These are phyloP conservation scores for Colossoma macropomum DNA, from an alignment of 2,113 vertebrate species.

Conservation along the genomic window DNA sequence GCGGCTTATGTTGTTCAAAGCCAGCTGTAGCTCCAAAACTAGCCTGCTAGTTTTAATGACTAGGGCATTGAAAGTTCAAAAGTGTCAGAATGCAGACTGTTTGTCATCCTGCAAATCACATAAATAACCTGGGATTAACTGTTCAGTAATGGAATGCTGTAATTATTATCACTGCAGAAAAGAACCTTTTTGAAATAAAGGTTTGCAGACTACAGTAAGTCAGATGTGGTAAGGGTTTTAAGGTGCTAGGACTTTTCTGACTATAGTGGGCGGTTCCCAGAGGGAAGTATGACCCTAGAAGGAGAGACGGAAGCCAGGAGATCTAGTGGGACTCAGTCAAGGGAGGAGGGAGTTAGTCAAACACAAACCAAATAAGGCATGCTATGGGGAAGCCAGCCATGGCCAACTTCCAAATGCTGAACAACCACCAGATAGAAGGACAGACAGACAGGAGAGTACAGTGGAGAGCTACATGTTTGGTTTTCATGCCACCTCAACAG, in stretches of 20 bases:
- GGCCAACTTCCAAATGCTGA: constrained; percentile 20
- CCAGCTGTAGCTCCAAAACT: not conserved
- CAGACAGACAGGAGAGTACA: not conserved
- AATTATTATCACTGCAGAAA: not conserved
- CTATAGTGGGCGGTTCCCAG: constrained; percentile 52
- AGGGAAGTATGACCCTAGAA: constrained; percentile 75
- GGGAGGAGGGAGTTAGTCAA: constrained; percentile 77
- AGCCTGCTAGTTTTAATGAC: not conserved
- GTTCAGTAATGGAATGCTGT: not conserved
- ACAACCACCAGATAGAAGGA: constrained; percentile 5
- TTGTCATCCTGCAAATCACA: not conserved
- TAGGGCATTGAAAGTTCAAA: not conserved
- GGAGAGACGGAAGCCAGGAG: constrained; percentile 73
- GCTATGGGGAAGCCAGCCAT: constrained; percentile 55
- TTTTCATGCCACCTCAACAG: not conserved
- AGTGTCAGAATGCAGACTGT: not conserved
- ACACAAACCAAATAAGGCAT: constrained; percentile 84
- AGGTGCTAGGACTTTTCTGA: constrained; percentile 55
- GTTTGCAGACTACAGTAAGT: not conserved
- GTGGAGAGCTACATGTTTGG: not conserved
- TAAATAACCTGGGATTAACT: not conserved
- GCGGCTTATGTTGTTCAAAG: not conserved
- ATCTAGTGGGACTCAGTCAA: constrained; percentile 65
- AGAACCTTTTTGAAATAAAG: not conserved
- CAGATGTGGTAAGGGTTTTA: not conserved